Base-by-base conservation (phyloP, 1,140 invertebrate genomes). In the Pararge aegeria region DNA sequence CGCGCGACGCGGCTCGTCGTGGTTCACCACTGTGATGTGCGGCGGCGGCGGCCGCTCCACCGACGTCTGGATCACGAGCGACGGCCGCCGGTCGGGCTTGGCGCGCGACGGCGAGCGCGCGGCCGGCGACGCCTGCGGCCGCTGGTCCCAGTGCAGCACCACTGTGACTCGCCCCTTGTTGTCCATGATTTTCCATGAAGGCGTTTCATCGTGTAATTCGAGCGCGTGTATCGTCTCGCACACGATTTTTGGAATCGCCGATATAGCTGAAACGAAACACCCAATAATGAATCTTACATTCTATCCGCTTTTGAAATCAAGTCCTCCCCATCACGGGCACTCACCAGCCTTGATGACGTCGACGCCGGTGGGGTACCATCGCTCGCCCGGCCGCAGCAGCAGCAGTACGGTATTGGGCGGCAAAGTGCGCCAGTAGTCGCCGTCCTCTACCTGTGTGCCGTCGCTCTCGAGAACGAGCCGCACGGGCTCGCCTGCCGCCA, bases 151-250 rank as follows among this genome's bases (percentile, higher is more conserved):
- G 90, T 97, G 95, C 80, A 97, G 91, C 71, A 97, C 96, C 89
- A 98, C 96, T 75, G 97, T 97, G 90, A 98, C 95, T 83, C 96
- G 94, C 78, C 96, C 96, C 91, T 97, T 96, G 93, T 97, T 97
- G 93, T 98, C 96, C 95, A 97, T 97, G 92, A 98, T 97, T 91
- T 97, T 97, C 97, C 97, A 98, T 90, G 96, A 97, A 73, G 96
- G 96, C 78, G 96, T 96, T 90, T 97, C 96, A 96, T 97, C 95
- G 91, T 97, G 96, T 77, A 98, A 91, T 89, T 97, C 96, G 91
- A 98, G 91, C 57, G 96, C 96, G 92, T 97, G 96, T 76, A 98
- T 97, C 73, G 97, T 97, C 91, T 98, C 97, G 93, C 97, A 98
- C 84, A 98, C 96, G 93, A 98, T 98, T 92, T 96, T 96, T 69